phyloP scores from a whole-genome alignment of 2,888 invertebrate species.

The Diaperis boleti region DNA sequence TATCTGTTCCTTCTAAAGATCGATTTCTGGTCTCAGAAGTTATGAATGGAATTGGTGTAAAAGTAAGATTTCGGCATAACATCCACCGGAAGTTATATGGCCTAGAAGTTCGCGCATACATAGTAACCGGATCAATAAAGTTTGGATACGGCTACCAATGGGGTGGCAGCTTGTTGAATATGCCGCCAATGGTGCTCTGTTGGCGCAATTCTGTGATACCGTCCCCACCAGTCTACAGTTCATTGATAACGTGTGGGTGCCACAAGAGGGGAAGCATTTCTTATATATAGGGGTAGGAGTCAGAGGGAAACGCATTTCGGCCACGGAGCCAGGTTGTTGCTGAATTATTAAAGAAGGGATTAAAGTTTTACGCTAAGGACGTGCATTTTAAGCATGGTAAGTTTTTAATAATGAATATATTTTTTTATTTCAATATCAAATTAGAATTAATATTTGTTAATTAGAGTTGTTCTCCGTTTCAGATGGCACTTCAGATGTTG shows the following conservation, averaged over 20 bases:
- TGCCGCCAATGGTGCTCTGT: slow-evolving; percentile 57
- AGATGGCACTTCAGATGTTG: slow-evolving; percentile 60
- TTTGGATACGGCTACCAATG: slow-evolving; percentile 58
- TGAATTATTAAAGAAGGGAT: background rate
- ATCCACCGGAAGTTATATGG: slow-evolving; percentile 45
- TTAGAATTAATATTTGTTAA: no score
- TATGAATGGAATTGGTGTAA: slow-evolving; percentile 58
- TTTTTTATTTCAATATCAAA: no score
- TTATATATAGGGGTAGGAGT: slow-evolving; percentile 62
- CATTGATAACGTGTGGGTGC: slow-evolving; percentile 80
- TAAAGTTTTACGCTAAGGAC: slow-evolving; percentile 19
- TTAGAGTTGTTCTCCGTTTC: slow-evolving; percentile 46
- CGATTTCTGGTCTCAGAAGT: slow-evolving; percentile 47
- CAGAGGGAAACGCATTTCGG: slow-evolving; percentile 60
- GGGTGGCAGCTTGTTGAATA: slow-evolving; percentile 55
- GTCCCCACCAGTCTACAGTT: slow-evolving; percentile 66
- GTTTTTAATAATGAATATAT: no score
- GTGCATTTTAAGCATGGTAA: slow-evolving; percentile 31
- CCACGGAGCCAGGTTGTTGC: slow-evolving; percentile 31
- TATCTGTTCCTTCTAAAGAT: slow-evolving; percentile 16
- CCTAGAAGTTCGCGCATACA: slow-evolving; percentile 53
- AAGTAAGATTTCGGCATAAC: slow-evolving; percentile 40
- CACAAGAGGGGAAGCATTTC: slow-evolving; percentile 60
- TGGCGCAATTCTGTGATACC: slow-evolving; percentile 59
- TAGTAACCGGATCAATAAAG: slow-evolving; percentile 61